phyloP scores from a whole-genome alignment of 2,888 invertebrate species.

The Galerucella pusilla region DNA sequence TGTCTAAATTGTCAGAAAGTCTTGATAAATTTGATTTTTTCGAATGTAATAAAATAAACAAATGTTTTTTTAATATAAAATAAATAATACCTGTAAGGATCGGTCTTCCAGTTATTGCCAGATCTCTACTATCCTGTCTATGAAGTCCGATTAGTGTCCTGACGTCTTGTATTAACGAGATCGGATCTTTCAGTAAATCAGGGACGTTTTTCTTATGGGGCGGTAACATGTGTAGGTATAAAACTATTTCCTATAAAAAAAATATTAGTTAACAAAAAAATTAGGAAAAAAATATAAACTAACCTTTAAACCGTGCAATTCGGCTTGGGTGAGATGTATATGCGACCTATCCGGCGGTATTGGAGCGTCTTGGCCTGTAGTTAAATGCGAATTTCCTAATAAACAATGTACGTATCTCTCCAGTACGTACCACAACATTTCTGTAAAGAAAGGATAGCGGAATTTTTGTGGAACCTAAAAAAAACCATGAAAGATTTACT shows the following conservation, averaged over 20 bases:
- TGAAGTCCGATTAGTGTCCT: slow-evolving; percentile 90
- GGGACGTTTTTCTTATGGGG: slow-evolving; percentile 92
- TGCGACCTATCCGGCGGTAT: slow-evolving; percentile 70
- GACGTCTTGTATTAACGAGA: slow-evolving; percentile 89
- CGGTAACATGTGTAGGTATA: slow-evolving; percentile 90
- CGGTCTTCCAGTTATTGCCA: slow-evolving; percentile 86
- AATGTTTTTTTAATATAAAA: slow-evolving; percentile 6
- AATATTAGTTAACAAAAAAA: background rate
- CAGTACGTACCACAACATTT: slow-evolving; percentile 98
- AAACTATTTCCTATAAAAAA: slow-evolving; percentile 78
- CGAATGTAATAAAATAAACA: background rate
- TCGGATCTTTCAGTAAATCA: slow-evolving; percentile 88
- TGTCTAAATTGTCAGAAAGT: no score
- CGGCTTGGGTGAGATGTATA: slow-evolving; percentile 82
- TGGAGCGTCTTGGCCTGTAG: slow-evolving; percentile 61
- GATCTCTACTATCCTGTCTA: slow-evolving; percentile 84
- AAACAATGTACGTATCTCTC: slow-evolving; percentile 91
- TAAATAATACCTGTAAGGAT: slow-evolving; percentile 68
- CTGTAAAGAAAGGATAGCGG: slow-evolving; percentile 97
- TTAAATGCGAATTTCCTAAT: slow-evolving; percentile 84
- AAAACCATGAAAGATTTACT: background rate
- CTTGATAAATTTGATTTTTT: slow-evolving; percentile 5
- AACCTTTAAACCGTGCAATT: slow-evolving; percentile 82
- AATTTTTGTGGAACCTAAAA: slow-evolving; percentile 93
- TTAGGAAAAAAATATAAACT: slow-evolving; percentile 10